A percentile compares a stretch with the other conserved stretches of the same genome.
Evolutionary conservation across 2,797 vertebrate species (phyloP).

Genomic region (Psittacula echo): DNA sequence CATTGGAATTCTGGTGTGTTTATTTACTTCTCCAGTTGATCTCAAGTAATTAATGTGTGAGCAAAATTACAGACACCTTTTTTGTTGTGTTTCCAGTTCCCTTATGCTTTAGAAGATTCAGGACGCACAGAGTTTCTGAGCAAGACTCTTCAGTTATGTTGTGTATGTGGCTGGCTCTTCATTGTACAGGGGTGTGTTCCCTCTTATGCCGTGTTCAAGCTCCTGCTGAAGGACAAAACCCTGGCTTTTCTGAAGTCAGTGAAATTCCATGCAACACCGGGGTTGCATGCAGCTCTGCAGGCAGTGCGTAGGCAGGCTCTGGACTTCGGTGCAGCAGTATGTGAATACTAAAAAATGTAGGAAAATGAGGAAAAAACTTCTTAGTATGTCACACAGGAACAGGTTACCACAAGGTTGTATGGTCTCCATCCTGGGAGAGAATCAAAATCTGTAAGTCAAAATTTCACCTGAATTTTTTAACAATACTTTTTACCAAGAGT

Average conservation of each 20-base stretch:
- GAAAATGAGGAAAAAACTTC: not conserved
- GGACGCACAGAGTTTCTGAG: not conserved
- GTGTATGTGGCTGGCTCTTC: not conserved
- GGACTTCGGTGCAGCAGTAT: not conserved
- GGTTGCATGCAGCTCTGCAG: fast-evolving
- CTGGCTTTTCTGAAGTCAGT: not conserved
- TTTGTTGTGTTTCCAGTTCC: not conserved
- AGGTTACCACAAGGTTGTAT: not conserved
- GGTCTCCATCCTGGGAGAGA: not conserved
- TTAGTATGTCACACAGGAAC: not conserved
- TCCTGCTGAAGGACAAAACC: not conserved
- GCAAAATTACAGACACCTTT: not conserved
- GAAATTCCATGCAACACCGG: not conserved
- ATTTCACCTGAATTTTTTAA: not conserved
- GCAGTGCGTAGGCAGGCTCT: not conserved
- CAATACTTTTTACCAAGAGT: not conserved
- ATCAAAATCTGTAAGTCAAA: not conserved
- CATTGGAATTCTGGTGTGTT: not conserved
- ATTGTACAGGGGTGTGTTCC: not conserved
- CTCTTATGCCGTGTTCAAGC: not conserved
- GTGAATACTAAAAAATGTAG: not conserved
- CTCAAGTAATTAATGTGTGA: not conserved
- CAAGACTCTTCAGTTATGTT: not conserved
- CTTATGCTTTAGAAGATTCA: not conserved
- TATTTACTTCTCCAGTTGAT: not conserved